Evolutionary conservation across 1,140 invertebrate species (phyloP).

Genomic region (Whitmania pigra): DNA sequence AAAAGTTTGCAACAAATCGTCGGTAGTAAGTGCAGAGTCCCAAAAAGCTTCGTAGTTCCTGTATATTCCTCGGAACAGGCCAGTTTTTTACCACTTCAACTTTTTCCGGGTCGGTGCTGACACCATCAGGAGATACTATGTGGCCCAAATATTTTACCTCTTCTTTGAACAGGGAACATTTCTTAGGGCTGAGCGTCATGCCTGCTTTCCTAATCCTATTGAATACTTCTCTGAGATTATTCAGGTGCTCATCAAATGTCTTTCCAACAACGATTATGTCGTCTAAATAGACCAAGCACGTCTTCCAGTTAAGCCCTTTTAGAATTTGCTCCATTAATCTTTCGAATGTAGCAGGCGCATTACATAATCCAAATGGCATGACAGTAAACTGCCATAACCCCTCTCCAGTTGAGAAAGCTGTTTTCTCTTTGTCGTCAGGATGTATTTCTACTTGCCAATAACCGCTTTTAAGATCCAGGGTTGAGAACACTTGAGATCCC

Average conservation of each 20-base stretch:
- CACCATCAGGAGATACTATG: slow-evolving; percentile 28
- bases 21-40: slow-evolving; percentile 32
- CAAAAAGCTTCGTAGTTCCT: slow-evolving; percentile 32
- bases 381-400: slow-evolving; percentile 27
- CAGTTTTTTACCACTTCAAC: slow-evolving; percentile 31
- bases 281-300: slow-evolving; percentile 28
- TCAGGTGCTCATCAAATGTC: slow-evolving; percentile 24
- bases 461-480: slow-evolving; percentile 29
- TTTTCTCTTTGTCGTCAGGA: slow-evolving; percentile 33
- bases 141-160: slow-evolving; percentile 32
- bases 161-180: slow-evolving; percentile 28
- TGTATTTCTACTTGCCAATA: slow-evolving; percentile 42
- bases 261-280: slow-evolving; percentile 27
- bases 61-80: slow-evolving; percentile 31
- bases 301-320: slow-evolving; percentile 14
- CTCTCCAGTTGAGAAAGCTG: slow-evolving; percentile 29
- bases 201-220: slow-evolving; percentile 23
- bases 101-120: slow-evolving; percentile 33
- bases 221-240: slow-evolving; percentile 26
- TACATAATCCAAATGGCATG: slow-evolving; percentile 32
- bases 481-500: slow-evolving; percentile 27
- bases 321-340: slow-evolving; percentile 30
- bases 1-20: slow-evolving; percentile 29
- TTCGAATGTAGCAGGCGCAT: slow-evolving; percentile 30
- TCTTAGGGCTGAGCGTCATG: slow-evolving; percentile 27